A percentile compares a stretch with the other conserved stretches of the same genome.
Conservation (phyloP, 2,797 vertebrate species). For the Linurgus olivaceus region DNA sequence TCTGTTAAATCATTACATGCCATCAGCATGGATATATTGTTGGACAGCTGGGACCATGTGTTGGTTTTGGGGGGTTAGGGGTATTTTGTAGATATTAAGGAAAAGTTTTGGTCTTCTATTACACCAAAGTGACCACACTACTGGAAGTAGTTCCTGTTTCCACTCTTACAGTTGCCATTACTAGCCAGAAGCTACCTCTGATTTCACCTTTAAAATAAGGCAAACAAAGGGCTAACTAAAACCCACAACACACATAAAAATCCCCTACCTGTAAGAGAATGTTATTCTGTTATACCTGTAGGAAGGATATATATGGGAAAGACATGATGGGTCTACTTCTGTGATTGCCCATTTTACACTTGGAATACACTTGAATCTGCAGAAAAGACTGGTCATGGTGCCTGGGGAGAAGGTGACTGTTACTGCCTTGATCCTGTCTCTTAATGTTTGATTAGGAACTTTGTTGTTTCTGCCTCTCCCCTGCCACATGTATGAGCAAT, state of each 20-base stretch:
- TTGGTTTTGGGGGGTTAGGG: neutral
- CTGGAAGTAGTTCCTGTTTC: neutral
- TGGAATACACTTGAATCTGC: neutral
- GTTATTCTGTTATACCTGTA: neutral
- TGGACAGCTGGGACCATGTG: neutral
- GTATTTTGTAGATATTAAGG: neutral
- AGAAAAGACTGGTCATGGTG: neutral
- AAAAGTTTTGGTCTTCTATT: neutral
- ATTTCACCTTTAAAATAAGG: neutral
- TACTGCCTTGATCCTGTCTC: neutral
- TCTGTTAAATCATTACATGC: neutral
- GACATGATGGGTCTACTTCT: neutral
- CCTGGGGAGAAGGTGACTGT: neutral
- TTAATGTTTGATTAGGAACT: neutral
- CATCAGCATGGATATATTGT: neutral
- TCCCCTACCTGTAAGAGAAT: fast-evolving
- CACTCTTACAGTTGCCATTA: neutral
- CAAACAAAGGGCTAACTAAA: neutral
- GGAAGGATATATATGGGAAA: neutral
- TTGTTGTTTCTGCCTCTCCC: neutral
- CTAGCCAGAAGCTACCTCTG: neutral
- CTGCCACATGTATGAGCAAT: neutral
- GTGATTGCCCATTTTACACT: neutral
- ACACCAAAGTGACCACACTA: neutral
- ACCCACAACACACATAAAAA: fast-evolving